Evolutionary conservation across 2,888 invertebrate species (phyloP).

Genomic region (Isoperla grammatica): DNA sequence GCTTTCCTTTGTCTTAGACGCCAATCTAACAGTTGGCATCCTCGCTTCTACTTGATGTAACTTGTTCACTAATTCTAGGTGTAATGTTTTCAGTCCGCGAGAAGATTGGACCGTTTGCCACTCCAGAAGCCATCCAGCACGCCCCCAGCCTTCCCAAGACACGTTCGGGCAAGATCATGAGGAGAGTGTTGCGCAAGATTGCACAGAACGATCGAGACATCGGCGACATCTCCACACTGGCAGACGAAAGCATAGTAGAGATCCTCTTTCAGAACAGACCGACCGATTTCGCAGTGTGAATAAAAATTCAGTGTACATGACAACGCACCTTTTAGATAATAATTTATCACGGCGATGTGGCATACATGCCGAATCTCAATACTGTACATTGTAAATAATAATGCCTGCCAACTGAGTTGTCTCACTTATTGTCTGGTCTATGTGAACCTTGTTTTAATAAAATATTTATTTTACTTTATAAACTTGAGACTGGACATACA

Average conservation of each 20-base stretch:
- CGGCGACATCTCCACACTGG: constrained; percentile 91
- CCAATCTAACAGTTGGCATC: too few species aligned
- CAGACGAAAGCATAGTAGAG: constrained; percentile 85
- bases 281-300: constrained; percentile 17
- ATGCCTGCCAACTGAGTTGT: too few species aligned
- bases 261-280: constrained; percentile 70
- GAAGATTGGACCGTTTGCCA: constrained; percentile 93
- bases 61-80: not conserved
- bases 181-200: constrained; percentile 88
- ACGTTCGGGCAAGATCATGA: constrained; percentile 97
- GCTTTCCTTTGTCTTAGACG: too few species aligned
- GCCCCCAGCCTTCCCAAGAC: constrained; percentile 95
- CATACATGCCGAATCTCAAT: too few species aligned
- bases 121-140: constrained; percentile 90
- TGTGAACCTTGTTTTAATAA: too few species aligned
- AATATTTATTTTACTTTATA: too few species aligned
- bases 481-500: too few species aligned
- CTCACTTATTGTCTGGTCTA: too few species aligned
- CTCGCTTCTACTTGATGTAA: too few species aligned
- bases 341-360: too few species aligned
- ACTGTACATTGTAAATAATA: too few species aligned
- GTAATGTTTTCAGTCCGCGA: constrained; percentile 61
- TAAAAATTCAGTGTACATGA: not conserved
- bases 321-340: too few species aligned
- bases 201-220: constrained; percentile 83